Conservation (phyloP, 2,888 invertebrate genomes). For the Agrotis exclamationis region DNA sequence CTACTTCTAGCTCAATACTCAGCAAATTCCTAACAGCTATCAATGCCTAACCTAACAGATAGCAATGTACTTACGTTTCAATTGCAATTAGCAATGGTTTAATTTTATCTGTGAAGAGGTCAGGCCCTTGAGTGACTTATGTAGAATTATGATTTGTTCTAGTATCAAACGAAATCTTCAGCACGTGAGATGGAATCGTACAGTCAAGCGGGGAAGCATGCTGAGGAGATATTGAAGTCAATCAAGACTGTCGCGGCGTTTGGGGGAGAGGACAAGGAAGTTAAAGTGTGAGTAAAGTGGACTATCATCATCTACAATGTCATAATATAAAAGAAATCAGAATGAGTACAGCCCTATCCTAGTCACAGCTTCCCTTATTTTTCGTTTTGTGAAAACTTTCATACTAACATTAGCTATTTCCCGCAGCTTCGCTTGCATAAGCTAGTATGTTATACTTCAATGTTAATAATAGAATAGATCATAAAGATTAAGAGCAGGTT, state of each 20-base stretch:
- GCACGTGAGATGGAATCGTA: slow-evolving; percentile 93
- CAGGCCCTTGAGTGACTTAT: slow-evolving; percentile 8
- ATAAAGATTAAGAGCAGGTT: too few species aligned
- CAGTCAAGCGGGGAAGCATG: slow-evolving; percentile 94
- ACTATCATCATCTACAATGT: too few species aligned
- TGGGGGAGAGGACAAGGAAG: slow-evolving; percentile 94
- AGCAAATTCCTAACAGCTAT: neutral
- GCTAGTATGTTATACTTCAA: too few species aligned
- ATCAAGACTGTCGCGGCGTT: slow-evolving; percentile 95
- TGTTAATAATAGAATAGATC: too few species aligned
- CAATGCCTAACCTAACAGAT: neutral
- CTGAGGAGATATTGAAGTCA: slow-evolving; percentile 94
- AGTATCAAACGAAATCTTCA: slow-evolving; percentile 93
- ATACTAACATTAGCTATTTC: too few species aligned
- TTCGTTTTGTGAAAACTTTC: too few species aligned
- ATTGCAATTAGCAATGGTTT: slow-evolving; percentile 23
- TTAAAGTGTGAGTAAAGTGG: slow-evolving; percentile 87
- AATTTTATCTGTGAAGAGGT: slow-evolving; percentile 1
- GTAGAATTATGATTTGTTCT: slow-evolving; percentile 40
- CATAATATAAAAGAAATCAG: too few species aligned
- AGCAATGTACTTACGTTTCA: slow-evolving; percentile 14
- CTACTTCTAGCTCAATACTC: neutral
- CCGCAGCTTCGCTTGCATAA: too few species aligned
- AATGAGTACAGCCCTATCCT: too few species aligned
- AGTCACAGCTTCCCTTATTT: too few species aligned